A percentile compares a stretch with the other conserved stretches of the same genome.
phyloP scores from a whole-genome alignment of 2,888 invertebrate genomes.

The Punctoribates punctum region DNA sequence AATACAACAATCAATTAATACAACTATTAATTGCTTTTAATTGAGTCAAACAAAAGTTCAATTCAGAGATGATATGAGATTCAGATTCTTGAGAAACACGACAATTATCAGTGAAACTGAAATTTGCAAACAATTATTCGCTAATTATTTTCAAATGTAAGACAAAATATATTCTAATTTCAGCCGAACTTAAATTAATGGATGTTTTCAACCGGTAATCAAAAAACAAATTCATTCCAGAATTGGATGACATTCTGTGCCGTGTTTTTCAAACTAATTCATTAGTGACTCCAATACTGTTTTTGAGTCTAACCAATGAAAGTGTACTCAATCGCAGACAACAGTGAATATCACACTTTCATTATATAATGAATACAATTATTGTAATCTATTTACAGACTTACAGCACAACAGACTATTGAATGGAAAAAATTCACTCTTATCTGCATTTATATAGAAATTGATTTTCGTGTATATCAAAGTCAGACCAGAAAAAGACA shows the following conservation, averaged over 20 bases:
- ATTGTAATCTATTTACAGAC: background rate
- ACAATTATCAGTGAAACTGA: no score
- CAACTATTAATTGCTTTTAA: background rate
- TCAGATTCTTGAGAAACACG: no score
- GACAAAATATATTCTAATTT: no score
- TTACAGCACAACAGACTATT: background rate
- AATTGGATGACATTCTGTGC: background rate
- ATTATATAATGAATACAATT: constrained; percentile 4
- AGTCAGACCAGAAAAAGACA: no score
- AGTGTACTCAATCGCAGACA: background rate
- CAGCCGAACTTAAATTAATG: no score
- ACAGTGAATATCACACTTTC: background rate
- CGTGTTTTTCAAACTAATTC: background rate
- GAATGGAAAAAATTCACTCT: background rate
- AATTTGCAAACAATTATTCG: no score
- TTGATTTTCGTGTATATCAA: no score
- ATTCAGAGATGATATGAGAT: no score
- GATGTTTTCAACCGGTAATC: no score
- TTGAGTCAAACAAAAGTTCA: no score
- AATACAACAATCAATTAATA: background rate
- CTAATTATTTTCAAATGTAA: no score
- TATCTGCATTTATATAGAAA: no score
- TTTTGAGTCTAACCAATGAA: background rate
- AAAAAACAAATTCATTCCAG: background rate
- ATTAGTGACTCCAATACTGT: background rate